These are phyloP conservation scores for Lampropteryx suffumata DNA, from an alignment of 2,888 invertebrate genomes.

Conservation along the genomic window DNA sequence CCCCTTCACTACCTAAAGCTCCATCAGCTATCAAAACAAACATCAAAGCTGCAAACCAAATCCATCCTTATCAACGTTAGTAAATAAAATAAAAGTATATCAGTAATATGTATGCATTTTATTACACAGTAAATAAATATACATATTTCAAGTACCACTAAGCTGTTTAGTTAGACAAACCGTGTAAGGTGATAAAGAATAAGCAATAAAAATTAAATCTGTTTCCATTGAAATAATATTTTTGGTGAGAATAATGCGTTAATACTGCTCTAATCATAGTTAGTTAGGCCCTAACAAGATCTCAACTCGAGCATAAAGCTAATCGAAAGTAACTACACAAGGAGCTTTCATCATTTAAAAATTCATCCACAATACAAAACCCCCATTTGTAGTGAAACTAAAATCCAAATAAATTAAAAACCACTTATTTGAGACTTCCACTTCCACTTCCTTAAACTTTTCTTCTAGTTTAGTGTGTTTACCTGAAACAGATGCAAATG, in stretches of 20 bases:
- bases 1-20: slow-evolving; percentile 89
- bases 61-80: slow-evolving; percentile 91
- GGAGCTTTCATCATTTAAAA: background rate
- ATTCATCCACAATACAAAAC: too few relatives aligned
- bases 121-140: slow-evolving; percentile 34
- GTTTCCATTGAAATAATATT: slow-evolving; percentile 15
- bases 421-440: slow-evolving; percentile 26
- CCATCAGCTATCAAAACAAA: slow-evolving; percentile 96
- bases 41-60: slow-evolving; percentile 94
- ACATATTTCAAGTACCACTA: slow-evolving; percentile 24
- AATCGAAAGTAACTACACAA: background rate
- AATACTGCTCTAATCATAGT: slow-evolving; percentile 17
- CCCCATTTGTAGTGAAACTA: slow-evolving; percentile 8
- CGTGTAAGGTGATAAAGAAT: background rate
- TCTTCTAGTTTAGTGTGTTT: slow-evolving; percentile 71
- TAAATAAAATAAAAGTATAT: slow-evolving; percentile 16
- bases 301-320: slow-evolving; percentile 8
- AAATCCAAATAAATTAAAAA: slow-evolving; percentile 22
- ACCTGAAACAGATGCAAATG: slow-evolving; percentile 68
- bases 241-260: slow-evolving; percentile 13
- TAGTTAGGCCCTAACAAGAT: slow-evolving; percentile 11
- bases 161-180: background rate
- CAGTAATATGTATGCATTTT: slow-evolving; percentile 26
- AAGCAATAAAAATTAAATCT: slow-evolving; percentile 13
- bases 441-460: slow-evolving; percentile 9